Percentiles rank a stretch among this genome's conserved stretches.
Conservation (phyloP, 2,113 vertebrate genomes). For the Hepsetus odoe region DNA sequence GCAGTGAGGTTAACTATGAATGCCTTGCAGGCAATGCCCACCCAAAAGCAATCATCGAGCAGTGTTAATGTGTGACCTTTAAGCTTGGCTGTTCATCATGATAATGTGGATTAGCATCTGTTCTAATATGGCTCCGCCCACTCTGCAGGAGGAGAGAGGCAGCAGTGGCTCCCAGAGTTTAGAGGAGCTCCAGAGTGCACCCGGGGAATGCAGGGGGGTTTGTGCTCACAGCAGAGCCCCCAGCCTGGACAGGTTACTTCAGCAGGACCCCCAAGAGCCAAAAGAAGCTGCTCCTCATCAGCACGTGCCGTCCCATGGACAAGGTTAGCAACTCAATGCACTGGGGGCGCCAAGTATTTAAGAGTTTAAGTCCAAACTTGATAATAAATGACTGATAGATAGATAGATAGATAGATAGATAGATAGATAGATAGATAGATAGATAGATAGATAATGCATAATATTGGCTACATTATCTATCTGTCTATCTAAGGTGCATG, state of each 20-base stretch:
- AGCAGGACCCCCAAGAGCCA: conserved; percentile 34
- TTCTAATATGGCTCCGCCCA: neutral
- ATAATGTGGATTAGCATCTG: neutral
- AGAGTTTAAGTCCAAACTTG: neutral
- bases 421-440: too few species aligned
- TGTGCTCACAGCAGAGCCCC: conserved; percentile 43
- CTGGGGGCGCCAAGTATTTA: neutral
- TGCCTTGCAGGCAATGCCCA: neutral
- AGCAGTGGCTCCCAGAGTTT: conserved; percentile 71
- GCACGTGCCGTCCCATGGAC: neutral
- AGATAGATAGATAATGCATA: too few species aligned
- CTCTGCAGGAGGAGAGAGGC: conserved; percentile 59
- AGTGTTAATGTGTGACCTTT: neutral
- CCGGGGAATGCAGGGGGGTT: conserved; percentile 44
- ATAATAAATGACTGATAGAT: too few species aligned
- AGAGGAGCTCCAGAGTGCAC: conserved; percentile 60
- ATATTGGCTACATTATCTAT: too few species aligned
- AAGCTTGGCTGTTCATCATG: neutral
- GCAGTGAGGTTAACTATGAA: neutral
- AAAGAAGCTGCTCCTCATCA: conserved; percentile 37
- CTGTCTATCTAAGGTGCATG: too few species aligned
- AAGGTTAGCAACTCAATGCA: conserved; percentile 24
- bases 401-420: too few species aligned
- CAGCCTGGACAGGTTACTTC: conserved; percentile 44
- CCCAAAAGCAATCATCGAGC: neutral